phyloP scores from a whole-genome alignment of 2,113 vertebrate genomes.

The Thryonomys swinderianus region DNA sequence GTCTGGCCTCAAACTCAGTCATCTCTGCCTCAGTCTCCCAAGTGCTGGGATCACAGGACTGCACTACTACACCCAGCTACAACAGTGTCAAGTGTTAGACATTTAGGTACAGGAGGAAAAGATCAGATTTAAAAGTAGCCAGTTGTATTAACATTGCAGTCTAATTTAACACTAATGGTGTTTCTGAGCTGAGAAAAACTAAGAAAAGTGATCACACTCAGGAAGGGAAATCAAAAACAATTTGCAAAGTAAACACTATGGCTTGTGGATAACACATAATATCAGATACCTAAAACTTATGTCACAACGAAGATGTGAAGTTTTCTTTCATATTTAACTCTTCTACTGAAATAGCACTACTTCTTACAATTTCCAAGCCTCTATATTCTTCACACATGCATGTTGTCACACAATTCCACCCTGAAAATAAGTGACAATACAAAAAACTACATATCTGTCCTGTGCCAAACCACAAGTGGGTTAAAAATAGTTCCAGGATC shows the following conservation, averaged over 20 bases:
- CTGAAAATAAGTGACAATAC: constrained; percentile 55
- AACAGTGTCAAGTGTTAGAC: background rate
- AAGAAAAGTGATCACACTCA: background rate
- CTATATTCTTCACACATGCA: constrained; percentile 28
- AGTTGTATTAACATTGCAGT: constrained; percentile 9
- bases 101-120: background rate
- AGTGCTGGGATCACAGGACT: background rate
- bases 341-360: constrained; percentile 28
- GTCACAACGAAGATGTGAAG: constrained; percentile 20
- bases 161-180: background rate
- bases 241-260: constrained; percentile 3
- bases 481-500: constrained; percentile 59
- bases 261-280: background rate
- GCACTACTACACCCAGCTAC: background rate
- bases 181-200: constrained; percentile 1
- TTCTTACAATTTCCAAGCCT: constrained; percentile 52
- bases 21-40: background rate
- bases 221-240: constrained; percentile 49
- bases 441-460: constrained; percentile 33
- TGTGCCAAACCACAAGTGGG: constrained; percentile 14
- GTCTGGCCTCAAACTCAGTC: background rate
- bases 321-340: constrained; percentile 59
- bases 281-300: constrained; percentile 25
- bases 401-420: background rate
- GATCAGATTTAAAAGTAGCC: constrained; percentile 38